Conservation (phyloP, 2,797 vertebrate genomes). For the Anabas testudineus region DNA sequence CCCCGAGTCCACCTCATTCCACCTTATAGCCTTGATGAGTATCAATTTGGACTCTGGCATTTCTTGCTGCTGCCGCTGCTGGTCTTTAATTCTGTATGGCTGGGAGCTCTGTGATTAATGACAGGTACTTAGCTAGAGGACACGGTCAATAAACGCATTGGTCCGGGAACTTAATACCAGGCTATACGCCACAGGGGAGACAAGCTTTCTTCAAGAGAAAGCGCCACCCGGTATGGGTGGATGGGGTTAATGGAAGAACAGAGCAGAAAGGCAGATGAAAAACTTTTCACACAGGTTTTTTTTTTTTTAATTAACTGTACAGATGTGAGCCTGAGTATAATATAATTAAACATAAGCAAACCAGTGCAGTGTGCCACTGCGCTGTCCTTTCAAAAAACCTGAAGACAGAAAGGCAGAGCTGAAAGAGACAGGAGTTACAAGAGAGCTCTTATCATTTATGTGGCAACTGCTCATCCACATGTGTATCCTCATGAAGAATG, state of each 20-base stretch:
- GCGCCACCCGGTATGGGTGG: conserved; percentile 8
- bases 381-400: background rate
- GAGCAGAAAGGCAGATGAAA: background rate
- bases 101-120: conserved; percentile 74
- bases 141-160: conserved; percentile 69
- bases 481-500: background rate
- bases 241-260: conserved; percentile 14
- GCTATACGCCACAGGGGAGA: conserved; percentile 33
- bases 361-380: conserved; percentile 12
- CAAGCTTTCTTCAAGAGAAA: conserved; percentile 20
- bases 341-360: conserved; percentile 13
- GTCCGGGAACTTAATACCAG: conserved; percentile 65
- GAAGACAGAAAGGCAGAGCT: background rate
- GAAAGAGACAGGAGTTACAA: background rate
- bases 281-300: conserved; percentile 14
- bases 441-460: background rate
- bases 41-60: conserved; percentile 62
- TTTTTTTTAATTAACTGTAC: background rate
- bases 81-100: conserved; percentile 73
- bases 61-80: conserved; percentile 50
- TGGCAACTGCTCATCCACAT: background rate
- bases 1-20: conserved; percentile 36
- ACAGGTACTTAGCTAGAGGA: conserved; percentile 67
- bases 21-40: conserved; percentile 47
- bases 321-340: conserved; percentile 35